Evolutionary conservation across 2,888 invertebrate genomes (phyloP).

Genomic region (Hydropsyche betteni): DNA sequence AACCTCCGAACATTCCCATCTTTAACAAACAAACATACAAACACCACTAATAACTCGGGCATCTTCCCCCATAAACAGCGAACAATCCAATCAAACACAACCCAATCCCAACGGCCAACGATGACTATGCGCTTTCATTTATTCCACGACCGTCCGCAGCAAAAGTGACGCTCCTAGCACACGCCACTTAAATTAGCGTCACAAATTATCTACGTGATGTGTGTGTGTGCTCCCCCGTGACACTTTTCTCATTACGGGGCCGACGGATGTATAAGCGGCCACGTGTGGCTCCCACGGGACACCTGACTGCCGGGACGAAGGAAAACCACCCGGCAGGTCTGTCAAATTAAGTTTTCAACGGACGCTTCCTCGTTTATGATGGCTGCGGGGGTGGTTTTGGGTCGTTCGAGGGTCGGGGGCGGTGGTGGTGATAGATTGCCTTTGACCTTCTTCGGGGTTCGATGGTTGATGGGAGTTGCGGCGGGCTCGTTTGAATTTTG

Average conservation of each 20-base stretch:
- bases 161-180: not conserved
- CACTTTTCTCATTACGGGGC: conserved; percentile 36
- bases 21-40: no score
- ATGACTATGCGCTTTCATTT: no score
- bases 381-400: not conserved
- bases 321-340: not conserved
- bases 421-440: not conserved
- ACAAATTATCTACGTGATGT: no score
- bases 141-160: no score
- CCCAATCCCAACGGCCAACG: no score
- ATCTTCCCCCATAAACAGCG: no score
- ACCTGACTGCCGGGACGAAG: not conserved
- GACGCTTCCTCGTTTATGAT: not conserved
- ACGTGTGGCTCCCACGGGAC: conserved; percentile 18
- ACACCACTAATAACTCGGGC: no score
- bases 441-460: no score
- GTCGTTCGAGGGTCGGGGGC: not conserved
- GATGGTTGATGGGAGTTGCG: no score
- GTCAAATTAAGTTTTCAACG: conserved; percentile 26
- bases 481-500: no score
- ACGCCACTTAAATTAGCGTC: conserved; percentile 14
- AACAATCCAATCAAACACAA: no score
- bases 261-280: not conserved
- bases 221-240: conserved; percentile 20
- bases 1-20: no score